phyloP scores from a whole-genome alignment of 2,888 invertebrate species.

The Clitarchus hookeri region DNA sequence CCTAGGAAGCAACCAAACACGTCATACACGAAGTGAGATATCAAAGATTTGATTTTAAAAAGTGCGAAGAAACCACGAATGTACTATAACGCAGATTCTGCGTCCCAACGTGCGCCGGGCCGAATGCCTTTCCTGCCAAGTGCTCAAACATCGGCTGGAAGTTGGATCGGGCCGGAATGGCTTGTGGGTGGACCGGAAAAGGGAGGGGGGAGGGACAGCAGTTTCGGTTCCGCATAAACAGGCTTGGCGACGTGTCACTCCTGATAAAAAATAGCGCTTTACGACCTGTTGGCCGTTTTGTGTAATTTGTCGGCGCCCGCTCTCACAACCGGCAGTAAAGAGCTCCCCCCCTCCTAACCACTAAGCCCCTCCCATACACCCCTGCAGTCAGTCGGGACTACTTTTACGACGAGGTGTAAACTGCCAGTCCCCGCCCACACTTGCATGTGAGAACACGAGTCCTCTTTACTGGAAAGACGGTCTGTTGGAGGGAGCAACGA shows the following conservation, averaged over 20 bases:
- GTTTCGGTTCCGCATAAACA: not conserved
- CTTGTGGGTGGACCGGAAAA: not conserved
- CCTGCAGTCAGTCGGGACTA: not conserved
- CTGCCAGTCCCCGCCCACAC: not conserved
- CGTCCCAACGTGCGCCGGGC: no score
- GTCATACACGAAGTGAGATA: no score
- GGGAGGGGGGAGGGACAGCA: not conserved
- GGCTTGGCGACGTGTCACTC: not conserved
- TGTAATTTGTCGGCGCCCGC: not conserved
- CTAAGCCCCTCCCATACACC: no score
- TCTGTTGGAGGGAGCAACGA: no score
- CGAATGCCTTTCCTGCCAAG: no score
- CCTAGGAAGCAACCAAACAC: no score
- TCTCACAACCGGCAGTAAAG: not conserved
- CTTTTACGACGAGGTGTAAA: not conserved
- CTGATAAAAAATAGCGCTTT: not conserved
- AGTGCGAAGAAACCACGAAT: no score
- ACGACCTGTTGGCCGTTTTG: constrained; percentile 14
- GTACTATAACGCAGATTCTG: no score
- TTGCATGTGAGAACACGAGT: not conserved
- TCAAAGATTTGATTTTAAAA: no score
- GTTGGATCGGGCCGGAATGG: no score
- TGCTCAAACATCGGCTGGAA: no score
- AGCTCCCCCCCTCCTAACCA: not conserved
- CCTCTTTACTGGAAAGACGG: no score